phyloP scores from a whole-genome alignment of 2,888 invertebrate genomes.

The Amphiduros pacificus region DNA sequence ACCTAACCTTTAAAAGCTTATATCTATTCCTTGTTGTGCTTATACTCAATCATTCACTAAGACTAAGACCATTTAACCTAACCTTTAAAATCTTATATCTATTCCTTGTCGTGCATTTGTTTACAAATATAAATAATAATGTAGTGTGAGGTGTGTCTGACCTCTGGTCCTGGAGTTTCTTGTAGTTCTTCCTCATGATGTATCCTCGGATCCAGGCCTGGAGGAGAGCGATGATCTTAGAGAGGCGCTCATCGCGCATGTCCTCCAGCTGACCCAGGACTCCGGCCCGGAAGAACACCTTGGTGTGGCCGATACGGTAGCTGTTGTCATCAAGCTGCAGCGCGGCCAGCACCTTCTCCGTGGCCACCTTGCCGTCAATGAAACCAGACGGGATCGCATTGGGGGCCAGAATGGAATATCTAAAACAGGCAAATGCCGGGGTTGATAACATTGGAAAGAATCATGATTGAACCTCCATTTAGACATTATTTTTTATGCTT shows the following conservation, averaged over 20 bases:
- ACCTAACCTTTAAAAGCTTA: too few relatives aligned
- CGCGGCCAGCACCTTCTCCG: slow-evolving; percentile 64
- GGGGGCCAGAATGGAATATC: slow-evolving; percentile 97
- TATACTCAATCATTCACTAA: too few relatives aligned
- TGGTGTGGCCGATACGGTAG: slow-evolving; percentile 97
- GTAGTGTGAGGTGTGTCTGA: too few relatives aligned
- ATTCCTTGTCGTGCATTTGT: too few relatives aligned
- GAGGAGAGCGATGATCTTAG: slow-evolving; percentile 92
- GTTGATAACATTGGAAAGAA: too few relatives aligned
- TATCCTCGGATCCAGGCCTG: slow-evolving; percentile 91
- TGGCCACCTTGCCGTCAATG: slow-evolving; percentile 69
- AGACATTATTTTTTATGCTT: too few relatives aligned
- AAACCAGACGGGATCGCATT: slow-evolving; percentile 67
- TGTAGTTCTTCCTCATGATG: slow-evolving; percentile 74
- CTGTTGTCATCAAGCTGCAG: slow-evolving; percentile 84
- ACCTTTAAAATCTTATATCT: too few relatives aligned
- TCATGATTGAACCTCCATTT: too few relatives aligned
- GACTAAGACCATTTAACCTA: too few relatives aligned
- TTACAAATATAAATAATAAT: too few relatives aligned
- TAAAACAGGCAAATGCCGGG: too few relatives aligned
- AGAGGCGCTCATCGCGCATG: slow-evolving; percentile 97
- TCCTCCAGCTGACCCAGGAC: slow-evolving; percentile 99
- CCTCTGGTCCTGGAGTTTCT: slow-evolving; percentile 97
- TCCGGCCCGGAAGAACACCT: slow-evolving; percentile 99
- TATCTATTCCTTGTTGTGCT: too few relatives aligned